Base-by-base conservation (phyloP, 2,888 invertebrate genomes). In the Drosophila mettleri region DNA sequence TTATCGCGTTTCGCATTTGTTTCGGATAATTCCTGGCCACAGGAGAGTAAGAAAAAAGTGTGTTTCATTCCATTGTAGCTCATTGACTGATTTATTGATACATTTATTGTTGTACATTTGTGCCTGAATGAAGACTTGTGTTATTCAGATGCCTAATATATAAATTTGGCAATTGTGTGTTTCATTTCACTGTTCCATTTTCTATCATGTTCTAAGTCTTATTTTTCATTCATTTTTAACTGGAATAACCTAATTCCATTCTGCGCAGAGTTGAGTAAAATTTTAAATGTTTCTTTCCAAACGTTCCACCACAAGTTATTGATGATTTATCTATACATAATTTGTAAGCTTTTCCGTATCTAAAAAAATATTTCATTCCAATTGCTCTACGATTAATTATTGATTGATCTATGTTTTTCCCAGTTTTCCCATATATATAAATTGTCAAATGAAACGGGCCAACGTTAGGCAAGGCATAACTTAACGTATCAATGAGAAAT, bases 1-100 rank as follows among this genome's bases (percentile, higher is more conserved):
- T 41, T 53, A 52, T 52, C 51, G 14, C 51, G 14, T 14, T 51
- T 34, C 16, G 5, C 27, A 16, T 27, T 45, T 45, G 7, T 6
- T 2, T 5, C 6, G 22, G 24, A 24, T n/a, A n/a, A n/a, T 9
- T 22, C 41, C 22, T 41, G n/a, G n/a, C n/a, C n/a, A n/a, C n/a
- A n/a, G 22, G 10, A 18, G n/a, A 45, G 10, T 9, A 18, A 4
- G 12, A 20, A 3, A 10, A 38, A 52, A 38, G n/a, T 6, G 1
- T 10, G 53, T 41, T 53, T 16, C 39, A 53, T 53, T 53, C 39
- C 39, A 31, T 22, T 31, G 39, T 53, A 4, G 22, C 16, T 10
- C 12, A 9, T 34, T 34, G 24, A 22, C n/a, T 24, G 49, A 34
- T 48, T 29, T 46, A 29, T 46, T 14, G 3, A 14, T 20, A 14